Evolutionary conservation across 2,888 invertebrate species (phyloP).

Genomic region (Villa cingulata): DNA sequence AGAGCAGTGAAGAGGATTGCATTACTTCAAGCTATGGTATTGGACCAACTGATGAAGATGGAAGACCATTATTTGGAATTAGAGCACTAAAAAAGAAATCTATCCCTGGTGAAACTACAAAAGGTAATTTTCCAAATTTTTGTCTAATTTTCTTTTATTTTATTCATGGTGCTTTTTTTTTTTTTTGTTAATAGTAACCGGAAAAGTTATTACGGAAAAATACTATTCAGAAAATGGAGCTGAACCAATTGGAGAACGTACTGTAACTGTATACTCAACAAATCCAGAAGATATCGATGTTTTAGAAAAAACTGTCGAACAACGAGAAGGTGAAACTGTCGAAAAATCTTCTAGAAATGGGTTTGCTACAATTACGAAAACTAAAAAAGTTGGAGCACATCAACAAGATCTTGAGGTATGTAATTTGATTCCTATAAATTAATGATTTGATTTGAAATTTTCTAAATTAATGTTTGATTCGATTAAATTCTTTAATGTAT

Average conservation of each 20-base stretch:
- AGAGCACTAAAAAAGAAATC: conserved; percentile 50
- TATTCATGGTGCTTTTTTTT: neutral
- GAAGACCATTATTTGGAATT: conserved; percentile 65
- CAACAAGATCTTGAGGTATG: conserved; percentile 18
- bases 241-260: conserved; percentile 53
- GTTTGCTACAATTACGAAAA: conserved; percentile 26
- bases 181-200: conserved; percentile 45
- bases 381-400: conserved; percentile 24
- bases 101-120: conserved; percentile 46
- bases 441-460: neutral
- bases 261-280: conserved; percentile 55
- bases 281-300: conserved; percentile 39
- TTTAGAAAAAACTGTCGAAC: neutral
- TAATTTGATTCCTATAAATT: neutral
- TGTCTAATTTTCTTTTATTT: too few relatives aligned
- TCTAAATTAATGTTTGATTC: too few relatives aligned
- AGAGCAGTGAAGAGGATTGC: conserved; percentile 41
- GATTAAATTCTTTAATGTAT: neutral
- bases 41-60: conserved; percentile 69
- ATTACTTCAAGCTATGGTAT: conserved; percentile 73
- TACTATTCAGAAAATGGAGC: conserved; percentile 55
- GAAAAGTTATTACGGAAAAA: conserved; percentile 53
- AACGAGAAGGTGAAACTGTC: neutral
- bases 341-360: conserved; percentile 36
- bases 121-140: conserved; percentile 38